Evolutionary conservation across 1,140 invertebrate species (phyloP), one percentile per base, ranked within the genome.

Genomic region (Hesperophylax magnus): DNA sequence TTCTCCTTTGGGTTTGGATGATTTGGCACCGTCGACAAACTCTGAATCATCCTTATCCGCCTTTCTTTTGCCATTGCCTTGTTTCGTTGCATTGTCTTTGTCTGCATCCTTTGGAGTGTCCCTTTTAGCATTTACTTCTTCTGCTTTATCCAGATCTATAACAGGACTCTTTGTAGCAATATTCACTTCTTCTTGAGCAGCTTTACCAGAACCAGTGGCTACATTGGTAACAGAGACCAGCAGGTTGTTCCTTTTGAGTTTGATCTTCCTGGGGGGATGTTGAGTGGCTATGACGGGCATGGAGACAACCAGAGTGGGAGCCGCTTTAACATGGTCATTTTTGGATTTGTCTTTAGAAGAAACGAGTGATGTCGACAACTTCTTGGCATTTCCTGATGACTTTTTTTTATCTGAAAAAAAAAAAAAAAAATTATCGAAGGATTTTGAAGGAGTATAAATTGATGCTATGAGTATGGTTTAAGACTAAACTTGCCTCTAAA

Each of bases 191-290:
- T 52, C 67, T 18, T 47, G 6, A 17, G 67, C n/a, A 2, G n/a
- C 31, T 27, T 67, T 67, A 31, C 34, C 34, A 34, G 27, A 27
- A 17, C 17, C n/a, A 34, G 15, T 71, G n/a, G 39, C 31, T 52
- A 54, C 65, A 61, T 82, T 80, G 9, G 58, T 39, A 8, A 85
- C 78, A 9, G 72, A 85, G 0, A 83, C 78, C 6, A 76, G 75
- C 15, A 78, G 34, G 83, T 87, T 89, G n/a, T 84, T 87, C 71
- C 89, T 82, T n/a, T 89, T 90, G 1, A 90, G 82, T 86, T 87
- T 89, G n/a, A 90, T 89, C 84, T 88, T 89, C 76, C 86, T 84
- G 0, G 86, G 85, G 11, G 84, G 80, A 34, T 86, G 52, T 53
- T 87, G 8, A 84, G 27, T 52, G 87, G 84, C 18, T 86, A 87